Evolutionary conservation across 92 coral and sea anemone genomes (phyloP), one percentile per base, ranked within the genome.

Genomic region (Heliopora coerulea): DNA sequence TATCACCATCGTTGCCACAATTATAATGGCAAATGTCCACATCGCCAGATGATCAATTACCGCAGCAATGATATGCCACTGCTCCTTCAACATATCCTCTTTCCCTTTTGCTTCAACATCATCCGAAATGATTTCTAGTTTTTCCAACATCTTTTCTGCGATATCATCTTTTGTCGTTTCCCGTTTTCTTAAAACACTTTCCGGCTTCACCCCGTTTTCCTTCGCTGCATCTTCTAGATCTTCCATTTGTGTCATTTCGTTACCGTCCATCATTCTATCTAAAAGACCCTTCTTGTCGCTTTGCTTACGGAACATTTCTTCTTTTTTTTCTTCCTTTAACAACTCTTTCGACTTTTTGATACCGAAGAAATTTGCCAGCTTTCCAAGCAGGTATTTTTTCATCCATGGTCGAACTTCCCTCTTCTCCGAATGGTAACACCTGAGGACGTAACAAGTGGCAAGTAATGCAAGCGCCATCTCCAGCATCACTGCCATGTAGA

Each of bases 401-500:
- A 92, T 91, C 96, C 96, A 89, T 24, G 48, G 34, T 9, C 96
- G 96, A 91, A 89, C 88, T 67, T 89, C 91, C 75, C 6, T 11
- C 42, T 84, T 87, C 70, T 85, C 90, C 54, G 97, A 92, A 78
- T 92, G 97, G 74, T 92, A 92, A 68, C 84, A 92, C 75, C 88
- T 86, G 65, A 93, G 79, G 50, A 93, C 89, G 83, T 87, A 89
- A 54, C 99, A 95, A 15, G 99, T 95, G 87, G 90, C 91, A 30
- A 95, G 80, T 1, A 95, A 88, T 10, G 91, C 96, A 0, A 90
- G 54, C 0, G 99, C 96, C 92, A 88, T 95, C 66, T 95, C 99
- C 28, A 80, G 69, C 96, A 95, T 89, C 11, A 88, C 96, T 8
- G 96, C 91, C 95, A 90, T 90, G 88, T 95, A 95, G 86, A 95